Evolutionary conservation across 2,888 invertebrate species (phyloP).

Genomic region (Monochamus alternatus): DNA sequence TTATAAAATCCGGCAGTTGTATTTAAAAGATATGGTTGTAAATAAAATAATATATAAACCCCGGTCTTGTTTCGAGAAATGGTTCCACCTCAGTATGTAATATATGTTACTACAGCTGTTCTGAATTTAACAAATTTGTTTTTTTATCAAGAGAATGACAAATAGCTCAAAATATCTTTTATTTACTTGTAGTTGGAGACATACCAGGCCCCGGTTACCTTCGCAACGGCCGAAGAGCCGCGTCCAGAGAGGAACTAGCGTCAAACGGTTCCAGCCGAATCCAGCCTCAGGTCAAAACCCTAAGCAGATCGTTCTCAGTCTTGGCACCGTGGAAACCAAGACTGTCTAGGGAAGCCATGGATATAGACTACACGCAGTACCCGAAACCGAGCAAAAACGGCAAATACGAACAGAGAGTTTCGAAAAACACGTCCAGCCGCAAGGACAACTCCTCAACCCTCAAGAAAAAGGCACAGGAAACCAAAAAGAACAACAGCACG

Average conservation of each 20-base stretch:
- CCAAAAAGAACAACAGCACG: slow-evolving; percentile 66
- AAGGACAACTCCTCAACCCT: slow-evolving; percentile 67
- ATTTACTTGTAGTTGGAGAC: slow-evolving; percentile 79
- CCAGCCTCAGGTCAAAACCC: slow-evolving; percentile 79
- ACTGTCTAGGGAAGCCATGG: slow-evolving; percentile 81
- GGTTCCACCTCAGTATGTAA: no score
- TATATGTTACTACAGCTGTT: no score
- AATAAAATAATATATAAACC: no score
- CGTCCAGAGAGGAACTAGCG: slow-evolving; percentile 84
- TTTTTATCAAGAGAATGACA: no score
- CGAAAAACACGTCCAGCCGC: slow-evolving; percentile 64
- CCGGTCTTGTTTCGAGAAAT: no score
- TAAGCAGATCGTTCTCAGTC: slow-evolving; percentile 86
- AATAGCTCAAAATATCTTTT: not conserved
- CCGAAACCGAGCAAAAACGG: slow-evolving; percentile 69
- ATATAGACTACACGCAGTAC: slow-evolving; percentile 85
- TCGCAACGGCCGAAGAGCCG: slow-evolving; percentile 75
- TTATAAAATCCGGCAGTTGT: no score
- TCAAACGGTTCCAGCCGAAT: slow-evolving; percentile 77
- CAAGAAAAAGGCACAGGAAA: slow-evolving; percentile 72
- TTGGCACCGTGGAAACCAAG: slow-evolving; percentile 89
- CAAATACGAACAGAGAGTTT: slow-evolving; percentile 67
- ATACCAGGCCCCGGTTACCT: slow-evolving; percentile 81
- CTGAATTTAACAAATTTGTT: no score
- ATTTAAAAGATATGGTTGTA: no score